Evolutionary conservation across 1,140 invertebrate species (phyloP).

Genomic region (Calycopis cecrops): DNA sequence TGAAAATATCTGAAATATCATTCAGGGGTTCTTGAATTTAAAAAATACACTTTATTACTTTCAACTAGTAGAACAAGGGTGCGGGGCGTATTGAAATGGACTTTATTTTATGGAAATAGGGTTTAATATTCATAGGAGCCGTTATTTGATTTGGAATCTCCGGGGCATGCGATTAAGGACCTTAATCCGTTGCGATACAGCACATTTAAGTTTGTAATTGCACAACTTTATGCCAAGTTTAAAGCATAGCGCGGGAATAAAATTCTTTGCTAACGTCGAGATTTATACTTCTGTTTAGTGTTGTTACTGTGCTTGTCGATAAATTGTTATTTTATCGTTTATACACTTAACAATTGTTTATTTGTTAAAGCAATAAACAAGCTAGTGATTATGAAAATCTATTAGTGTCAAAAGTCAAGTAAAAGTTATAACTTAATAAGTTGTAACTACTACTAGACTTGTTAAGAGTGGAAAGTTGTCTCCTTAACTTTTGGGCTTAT

Average conservation of each 20-base stretch:
- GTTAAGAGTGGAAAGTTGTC: too few species aligned
- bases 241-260: constrained; percentile 32
- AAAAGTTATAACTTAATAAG: too few species aligned
- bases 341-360: too few species aligned
- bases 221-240: constrained; percentile 36
- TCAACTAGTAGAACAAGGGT: constrained; percentile 5
- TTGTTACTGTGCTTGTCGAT: constrained; percentile 17
- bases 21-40: constrained; percentile 11
- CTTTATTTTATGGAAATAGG: neutral
- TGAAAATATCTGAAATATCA: constrained; percentile 11
- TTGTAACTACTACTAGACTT: too few species aligned
- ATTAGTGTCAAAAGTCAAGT: too few species aligned
- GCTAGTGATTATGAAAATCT: too few species aligned
- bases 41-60: constrained; percentile 11
- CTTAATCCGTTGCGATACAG: constrained; percentile 31
- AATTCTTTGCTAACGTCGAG: constrained; percentile 38
- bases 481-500: too few species aligned
- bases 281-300: constrained; percentile 37
- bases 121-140: constrained; percentile 2
- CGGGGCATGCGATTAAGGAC: constrained; percentile 22
- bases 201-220: constrained; percentile 27
- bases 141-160: constrained; percentile 14
- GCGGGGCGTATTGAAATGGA: neutral
- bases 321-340: constrained; percentile 12
- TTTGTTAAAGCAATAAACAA: too few species aligned